phyloP scores from a whole-genome alignment of 2,113 vertebrate genomes.

The Eublepharis macularius region DNA sequence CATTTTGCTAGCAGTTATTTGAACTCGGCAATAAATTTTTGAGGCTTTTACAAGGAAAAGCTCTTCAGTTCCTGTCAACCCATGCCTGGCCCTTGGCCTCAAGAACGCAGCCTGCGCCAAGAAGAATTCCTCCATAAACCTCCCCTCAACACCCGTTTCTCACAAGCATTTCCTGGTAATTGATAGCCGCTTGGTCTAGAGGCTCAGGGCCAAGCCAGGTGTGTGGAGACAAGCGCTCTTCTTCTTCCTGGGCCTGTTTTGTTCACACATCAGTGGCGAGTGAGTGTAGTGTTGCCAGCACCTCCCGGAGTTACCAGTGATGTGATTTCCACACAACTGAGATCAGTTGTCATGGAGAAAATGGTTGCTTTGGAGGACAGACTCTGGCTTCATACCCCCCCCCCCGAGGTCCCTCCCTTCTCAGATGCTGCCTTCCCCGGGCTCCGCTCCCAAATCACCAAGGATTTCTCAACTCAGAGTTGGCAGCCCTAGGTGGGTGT shows the following conservation, averaged over 20 bases:
- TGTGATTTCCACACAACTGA: too few relatives aligned
- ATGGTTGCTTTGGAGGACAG: too few relatives aligned
- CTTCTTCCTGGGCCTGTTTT: too few relatives aligned
- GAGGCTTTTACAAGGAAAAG: accelerated
- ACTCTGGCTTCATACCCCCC: not conserved
- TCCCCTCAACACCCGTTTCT: accelerated
- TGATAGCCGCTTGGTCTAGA: not conserved
- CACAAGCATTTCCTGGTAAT: not conserved
- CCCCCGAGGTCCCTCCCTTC: not conserved
- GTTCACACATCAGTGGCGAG: too few relatives aligned
- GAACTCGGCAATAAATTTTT: accelerated
- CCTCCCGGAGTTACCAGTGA: too few relatives aligned
- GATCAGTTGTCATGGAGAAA: too few relatives aligned
- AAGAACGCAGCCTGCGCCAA: not conserved
- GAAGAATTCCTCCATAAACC: not conserved
- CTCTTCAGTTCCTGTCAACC: not conserved
- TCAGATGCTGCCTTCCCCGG: too few relatives aligned
- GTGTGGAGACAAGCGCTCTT: too few relatives aligned
- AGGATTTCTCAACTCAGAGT: too few relatives aligned
- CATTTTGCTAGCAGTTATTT: accelerated
- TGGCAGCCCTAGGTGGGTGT: too few relatives aligned
- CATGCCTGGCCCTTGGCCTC: accelerated
- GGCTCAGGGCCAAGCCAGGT: accelerated
- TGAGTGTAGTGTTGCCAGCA: too few relatives aligned
- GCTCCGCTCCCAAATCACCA: too few relatives aligned